Base-by-base conservation (phyloP, 1,140 invertebrate genomes). In the Oppia nitens region DNA sequence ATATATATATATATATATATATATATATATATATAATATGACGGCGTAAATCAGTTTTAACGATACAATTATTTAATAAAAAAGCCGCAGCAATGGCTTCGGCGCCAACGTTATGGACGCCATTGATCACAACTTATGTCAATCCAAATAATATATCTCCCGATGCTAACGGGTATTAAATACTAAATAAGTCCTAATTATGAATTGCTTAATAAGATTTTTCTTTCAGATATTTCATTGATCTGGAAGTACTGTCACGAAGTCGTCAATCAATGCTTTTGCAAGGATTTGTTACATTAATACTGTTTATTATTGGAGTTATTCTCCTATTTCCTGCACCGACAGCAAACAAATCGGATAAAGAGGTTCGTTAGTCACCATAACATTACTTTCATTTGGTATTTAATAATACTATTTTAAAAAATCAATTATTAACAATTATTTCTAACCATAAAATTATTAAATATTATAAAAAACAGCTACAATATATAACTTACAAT, bases 11-110 rank as follows among this genome's bases (percentile, higher is more conserved):
- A n/a, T n/a, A n/a, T n/a, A n/a, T n/a, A n/a, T n/a, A n/a, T n/a
- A n/a, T n/a, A n/a, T n/a, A n/a, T n/a, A n/a, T n/a, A n/a, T n/a
- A n/a, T n/a, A n/a, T n/a, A n/a, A n/a, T n/a, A n/a, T n/a, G n/a
- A n/a, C n/a, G n/a, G 11, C 11, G n/a, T 45, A 45, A 45, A 45
- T 45, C n/a, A 11, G n/a, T 45, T 11, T 45, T 45, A 45, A 45
- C 11, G n/a, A 45, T 45, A 45, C 11, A 45, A 11, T 45, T 45
- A 45, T 45, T 11, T n/a, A 11, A 47, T 20, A 59, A 53, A 20
- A 73, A 2, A 72, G 71, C 63, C 72, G 73, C 11, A 63, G 70
- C 24, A 72, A 74, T 47, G 67, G 72, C 9, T 68, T 74, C 54
- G 66, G 73, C 52, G 72, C 74, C 63, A 69, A 72, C 57, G 68